Conservation (phyloP, 2,888 invertebrate genomes). For the Coenonympha arcania region DNA sequence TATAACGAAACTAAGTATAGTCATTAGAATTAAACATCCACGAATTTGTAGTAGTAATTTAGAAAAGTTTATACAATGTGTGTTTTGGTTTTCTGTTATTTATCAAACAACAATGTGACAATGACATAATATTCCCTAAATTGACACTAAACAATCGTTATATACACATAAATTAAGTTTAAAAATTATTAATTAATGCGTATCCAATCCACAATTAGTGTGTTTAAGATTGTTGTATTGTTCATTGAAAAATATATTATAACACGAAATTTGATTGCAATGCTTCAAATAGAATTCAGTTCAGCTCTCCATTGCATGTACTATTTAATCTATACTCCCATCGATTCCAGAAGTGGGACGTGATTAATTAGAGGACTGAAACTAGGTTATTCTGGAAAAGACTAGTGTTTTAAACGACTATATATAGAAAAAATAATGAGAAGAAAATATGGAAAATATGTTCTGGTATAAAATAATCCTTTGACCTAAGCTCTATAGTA, state of each 20-base stretch:
- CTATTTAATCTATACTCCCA: conserved; percentile 16
- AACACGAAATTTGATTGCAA: not conserved
- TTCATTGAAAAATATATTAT: not conserved
- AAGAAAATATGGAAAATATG: too few species aligned
- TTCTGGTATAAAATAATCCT: too few species aligned
- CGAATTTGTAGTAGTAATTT: not conserved
- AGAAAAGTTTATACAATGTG: too few species aligned
- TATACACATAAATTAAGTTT: too few species aligned
- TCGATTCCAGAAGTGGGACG: conserved; percentile 15
- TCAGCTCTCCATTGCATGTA: conserved; percentile 1
- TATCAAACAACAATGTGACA: too few species aligned
- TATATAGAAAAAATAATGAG: not conserved
- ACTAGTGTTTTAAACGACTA: conserved; percentile 1
- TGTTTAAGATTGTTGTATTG: too few species aligned
- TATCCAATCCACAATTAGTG: too few species aligned
- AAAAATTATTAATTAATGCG: too few species aligned
- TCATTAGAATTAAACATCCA: not conserved
- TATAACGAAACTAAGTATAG: not conserved
- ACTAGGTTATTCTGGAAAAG: conserved; percentile 12
- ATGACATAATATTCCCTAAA: too few species aligned
- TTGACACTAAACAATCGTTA: too few species aligned
- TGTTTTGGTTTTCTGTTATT: too few species aligned
- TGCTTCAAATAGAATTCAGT: conserved; percentile 8
- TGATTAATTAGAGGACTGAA: conserved; percentile 21
- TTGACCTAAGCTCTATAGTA: too few species aligned